Conservation (phyloP, 2,797 vertebrate species). For the Chlorospingus semifuscus region DNA sequence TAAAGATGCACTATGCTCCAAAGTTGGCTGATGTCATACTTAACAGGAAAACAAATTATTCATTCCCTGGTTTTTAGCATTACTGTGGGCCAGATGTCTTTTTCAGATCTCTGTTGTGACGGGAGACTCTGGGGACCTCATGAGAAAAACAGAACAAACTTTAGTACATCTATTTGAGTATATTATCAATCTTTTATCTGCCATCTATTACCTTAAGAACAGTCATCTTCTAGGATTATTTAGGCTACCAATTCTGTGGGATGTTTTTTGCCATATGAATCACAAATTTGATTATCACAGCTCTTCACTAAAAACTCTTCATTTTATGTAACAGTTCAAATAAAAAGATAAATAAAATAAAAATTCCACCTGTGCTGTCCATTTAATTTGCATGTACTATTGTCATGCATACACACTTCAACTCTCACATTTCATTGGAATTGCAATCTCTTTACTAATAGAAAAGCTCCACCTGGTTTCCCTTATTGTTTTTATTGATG, state of each 20-base stretch:
- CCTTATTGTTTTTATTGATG: neutral
- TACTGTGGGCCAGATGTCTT: neutral
- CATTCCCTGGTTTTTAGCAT: neutral
- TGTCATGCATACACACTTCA: neutral
- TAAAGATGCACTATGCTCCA: neutral
- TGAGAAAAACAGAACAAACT: neutral
- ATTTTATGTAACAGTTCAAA: neutral
- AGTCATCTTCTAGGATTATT: neutral
- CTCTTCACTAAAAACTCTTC: neutral
- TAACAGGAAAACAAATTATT: neutral
- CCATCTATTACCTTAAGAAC: neutral
- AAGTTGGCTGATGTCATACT: neutral
- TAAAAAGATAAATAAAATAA: neutral
- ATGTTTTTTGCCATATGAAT: neutral
- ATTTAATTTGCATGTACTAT: neutral
- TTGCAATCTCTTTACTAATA: neutral
- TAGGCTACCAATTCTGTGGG: neutral
- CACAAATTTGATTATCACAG: neutral
- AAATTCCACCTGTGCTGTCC: neutral
- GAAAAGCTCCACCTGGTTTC: neutral
- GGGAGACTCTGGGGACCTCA: neutral
- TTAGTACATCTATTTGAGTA: neutral
- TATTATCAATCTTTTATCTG: neutral
- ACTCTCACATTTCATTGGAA: neutral
- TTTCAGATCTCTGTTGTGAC: neutral